Conservation (phyloP, 2,888 invertebrate genomes). For the Esperia sulphurella region DNA sequence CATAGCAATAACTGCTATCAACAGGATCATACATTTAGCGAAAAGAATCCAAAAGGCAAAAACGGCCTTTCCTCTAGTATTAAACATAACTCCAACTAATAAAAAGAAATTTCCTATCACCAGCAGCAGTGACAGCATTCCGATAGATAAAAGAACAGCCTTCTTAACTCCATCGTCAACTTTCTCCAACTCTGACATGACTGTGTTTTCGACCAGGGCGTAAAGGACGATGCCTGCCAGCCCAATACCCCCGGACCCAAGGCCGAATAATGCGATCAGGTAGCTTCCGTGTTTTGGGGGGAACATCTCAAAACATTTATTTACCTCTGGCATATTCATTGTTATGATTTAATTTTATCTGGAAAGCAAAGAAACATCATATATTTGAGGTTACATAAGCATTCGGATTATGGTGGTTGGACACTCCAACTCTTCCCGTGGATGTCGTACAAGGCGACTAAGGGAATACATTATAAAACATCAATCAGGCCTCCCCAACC, state of each 20-base stretch:
- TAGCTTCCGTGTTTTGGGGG: not conserved
- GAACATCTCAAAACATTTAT: not conserved
- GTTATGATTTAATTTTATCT: not conserved
- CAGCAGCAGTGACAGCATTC: not conserved
- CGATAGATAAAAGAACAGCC: not conserved
- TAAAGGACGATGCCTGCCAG: not conserved
- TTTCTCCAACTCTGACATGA: not conserved
- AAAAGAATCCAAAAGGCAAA: not conserved
- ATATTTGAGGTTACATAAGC: too few relatives aligned
- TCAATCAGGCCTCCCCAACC: too few relatives aligned
- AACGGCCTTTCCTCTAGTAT: not conserved
- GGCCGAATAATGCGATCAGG: not conserved
- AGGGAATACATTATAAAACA: too few relatives aligned
- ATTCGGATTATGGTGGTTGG: too few relatives aligned
- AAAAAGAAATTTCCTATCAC: not conserved
- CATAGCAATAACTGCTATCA: not conserved
- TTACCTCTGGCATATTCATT: not conserved
- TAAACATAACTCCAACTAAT: not conserved
- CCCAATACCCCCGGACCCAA: not conserved
- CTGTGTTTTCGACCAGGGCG: not conserved
- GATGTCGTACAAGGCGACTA: too few relatives aligned
- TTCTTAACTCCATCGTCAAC: not conserved
- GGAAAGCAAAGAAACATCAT: too few relatives aligned
- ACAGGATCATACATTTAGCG: not conserved
- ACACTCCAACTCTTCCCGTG: too few relatives aligned